Evolutionary conservation across 2,888 invertebrate species (phyloP), one percentile per base, ranked within the genome.

Genomic region (Apodemia hepburni): DNA sequence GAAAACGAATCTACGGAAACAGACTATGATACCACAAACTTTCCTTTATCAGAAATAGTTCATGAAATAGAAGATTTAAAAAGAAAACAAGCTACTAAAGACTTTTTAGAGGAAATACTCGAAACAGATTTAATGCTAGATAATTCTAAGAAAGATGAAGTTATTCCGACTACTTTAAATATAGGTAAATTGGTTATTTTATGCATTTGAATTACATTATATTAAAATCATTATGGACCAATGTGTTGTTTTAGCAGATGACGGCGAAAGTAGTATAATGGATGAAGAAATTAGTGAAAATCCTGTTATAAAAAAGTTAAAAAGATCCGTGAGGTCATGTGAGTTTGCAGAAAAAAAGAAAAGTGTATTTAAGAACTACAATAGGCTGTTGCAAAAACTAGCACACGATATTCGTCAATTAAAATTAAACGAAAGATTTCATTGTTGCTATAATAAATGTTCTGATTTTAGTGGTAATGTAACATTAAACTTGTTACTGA

Each of bases 81-180:
- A 71, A 82, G 82, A 72, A 80, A 72, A 38, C 79, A 78, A 62
- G 75, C 73, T 3, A 85, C 87, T 15, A 84, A 78, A 70, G 85
- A 87, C 69, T 91, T 91, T 69, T 69, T 90, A 65, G 86, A 89
- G 61, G 87, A 89, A 64, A 85, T 91, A 68, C 76, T 91, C 49
- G 90, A 90, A 67, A 78, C 81, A 3, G 88, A 89, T 62, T 67
- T 75, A 7, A 69, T 72, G n/a, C 70, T 75, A 60, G 85, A 85
- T 72, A 80, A 71, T 71, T 73, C 49, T 29, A 58, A 64, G 27
- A 58, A 27, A 18, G 63, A 61, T 18, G 49, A 66, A 60, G 22
- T 60, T 47, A 58, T 63, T 12, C 15, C 51, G 3, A 51, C 22
- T 51, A 15, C 22, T 15, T 49, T 61, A 38, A 45, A 61, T 57